Percentiles rank a stretch among this genome's conserved stretches.
These are phyloP conservation scores for Channa striata DNA, from an alignment of 2,797 vertebrate species.

Conservation along the genomic window DNA sequence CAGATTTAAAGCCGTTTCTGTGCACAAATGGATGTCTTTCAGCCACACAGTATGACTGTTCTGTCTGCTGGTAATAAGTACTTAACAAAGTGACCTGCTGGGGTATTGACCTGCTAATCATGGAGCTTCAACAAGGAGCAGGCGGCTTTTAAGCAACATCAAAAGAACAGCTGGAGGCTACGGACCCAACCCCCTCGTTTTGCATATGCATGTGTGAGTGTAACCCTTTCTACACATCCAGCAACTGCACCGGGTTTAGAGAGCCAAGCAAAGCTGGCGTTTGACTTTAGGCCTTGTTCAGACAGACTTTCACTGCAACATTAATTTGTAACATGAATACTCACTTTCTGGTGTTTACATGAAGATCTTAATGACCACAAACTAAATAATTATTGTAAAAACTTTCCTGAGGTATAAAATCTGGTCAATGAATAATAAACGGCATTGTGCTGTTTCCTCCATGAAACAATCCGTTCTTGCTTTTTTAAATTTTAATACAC, in stretches of 20 bases:
- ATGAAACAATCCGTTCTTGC: no score
- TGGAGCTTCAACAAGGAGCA: constrained; percentile 66
- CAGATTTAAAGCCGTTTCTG: constrained; percentile 9
- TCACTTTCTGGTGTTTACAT: no score
- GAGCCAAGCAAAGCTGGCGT: constrained; percentile 6
- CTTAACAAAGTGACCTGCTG: constrained; percentile 73
- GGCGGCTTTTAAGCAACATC: constrained; percentile 71
- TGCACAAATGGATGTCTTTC: constrained; percentile 37
- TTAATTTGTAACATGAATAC: no score
- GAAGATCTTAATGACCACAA: neutral
- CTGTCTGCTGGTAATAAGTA: constrained; percentile 67
- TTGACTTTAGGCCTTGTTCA: neutral
- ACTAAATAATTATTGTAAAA: neutral
- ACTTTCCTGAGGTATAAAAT: no score
- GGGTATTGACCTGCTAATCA: constrained; percentile 81
- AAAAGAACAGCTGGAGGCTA: constrained; percentile 74
- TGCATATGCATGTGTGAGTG: constrained; percentile 44
- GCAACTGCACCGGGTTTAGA: constrained; percentile 1
- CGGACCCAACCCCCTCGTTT: constrained; percentile 51
- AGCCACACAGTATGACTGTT: constrained; percentile 30
- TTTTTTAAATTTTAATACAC: no score
- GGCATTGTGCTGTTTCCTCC: no score
- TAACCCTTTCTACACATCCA: constrained; percentile 22
- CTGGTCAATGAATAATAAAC: no score
- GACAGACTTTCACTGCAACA: neutral